Evolutionary conservation across 2,113 vertebrate genomes (phyloP), one percentile per base, ranked within the genome.

Genomic region (Oncorhynchus masou): DNA sequence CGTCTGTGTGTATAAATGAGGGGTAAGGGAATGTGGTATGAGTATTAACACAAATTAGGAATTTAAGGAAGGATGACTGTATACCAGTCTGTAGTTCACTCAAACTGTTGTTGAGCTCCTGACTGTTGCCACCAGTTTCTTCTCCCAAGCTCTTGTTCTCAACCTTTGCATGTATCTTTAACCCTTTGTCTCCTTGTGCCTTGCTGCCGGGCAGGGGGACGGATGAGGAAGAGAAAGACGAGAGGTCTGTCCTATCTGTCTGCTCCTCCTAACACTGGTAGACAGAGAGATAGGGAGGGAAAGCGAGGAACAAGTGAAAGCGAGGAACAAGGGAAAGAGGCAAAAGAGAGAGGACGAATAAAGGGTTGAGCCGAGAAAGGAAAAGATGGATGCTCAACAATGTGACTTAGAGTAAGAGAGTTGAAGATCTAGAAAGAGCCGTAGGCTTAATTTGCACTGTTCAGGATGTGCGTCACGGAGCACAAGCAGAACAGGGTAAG

Each of bases 201-300:
- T 95, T 92, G 95, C 95, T 93, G 95, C 95, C 92, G 88, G 94
- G 94, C 96, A 98, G 96, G 93, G 94, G 94, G 92, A 92, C 94
- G 90, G 79, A 95, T 94, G 96, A 95, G 92, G 94, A 96, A 93
- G 95, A 96, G 93, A 95, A 96, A 93, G 93, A 95, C 79, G 90
- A 95, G 94, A 98, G 97, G 97, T 97, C 95, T 96, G 96, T 96
- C 92, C 88, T 78, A 71, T 91, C 79, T 89, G 84, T 89, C 84
- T 75, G 22, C 84, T 81, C 75, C 75, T 78, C 74, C 72, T 25
- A 39, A 81, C 78, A 71, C 20, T 68, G 2, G 48, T 19, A 68
- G 25, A 73, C 51, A 13, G 31, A 25, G 34, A 73, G 29, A 34
- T 62, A 19, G n/a, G 9, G 39, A 45, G 39, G 39, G 39, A 39